Base-by-base conservation (phyloP, 2,113 vertebrate genomes). In the Sterrhoptilus dennistouni region DNA sequence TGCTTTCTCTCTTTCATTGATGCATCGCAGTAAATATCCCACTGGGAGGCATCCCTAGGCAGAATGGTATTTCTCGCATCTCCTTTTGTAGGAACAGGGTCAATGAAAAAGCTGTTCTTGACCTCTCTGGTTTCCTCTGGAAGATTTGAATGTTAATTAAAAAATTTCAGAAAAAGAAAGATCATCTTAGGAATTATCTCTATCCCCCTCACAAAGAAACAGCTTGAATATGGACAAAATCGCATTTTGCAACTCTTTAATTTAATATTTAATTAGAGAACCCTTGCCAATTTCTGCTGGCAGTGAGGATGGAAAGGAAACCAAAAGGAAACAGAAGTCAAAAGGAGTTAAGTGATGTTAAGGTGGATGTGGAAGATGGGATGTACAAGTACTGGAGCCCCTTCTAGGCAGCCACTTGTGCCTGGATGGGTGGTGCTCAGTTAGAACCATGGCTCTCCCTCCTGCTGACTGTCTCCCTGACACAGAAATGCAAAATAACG, bases 351-450 rank as follows among this genome's bases (percentile, higher is more conserved):
- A 53, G 27, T 3, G 20, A 19, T 9, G 9, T 14, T 8, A 8
- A 80, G 8, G 9, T n/a, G 70, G 17, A n/a, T 0, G 0, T 23
- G 50, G 29, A n/a, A 31, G 16, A 36, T 10, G 14, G 25, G 36
- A 7, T 5, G 0, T 44, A 9, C 12, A 53, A 64, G 22, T 15
- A 28, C 36, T 50, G 61, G 38, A 49, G 59, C 27, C 8, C 9
- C 31, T 88, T 23, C 50, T 70, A 45, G 53, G 10, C 45, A 42
- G 2, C 4, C 36, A 8, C 22, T 19, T 45, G 28, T 81, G 40
- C 35, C 56, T 82, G 38, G 17, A 15, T 47, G n/a, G 50, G 18
- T 36, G 61, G 47, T 70, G 18, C 35, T 50, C 18, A 8, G 12
- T 24, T 40, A 71, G 79, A 83, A 27, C 35, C 64, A 9, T 0